Percentiles rank a stretch among this genome's conserved stretches.
phyloP scores from a whole-genome alignment of 2,113 vertebrate genomes.

The Suricata suricatta region DNA sequence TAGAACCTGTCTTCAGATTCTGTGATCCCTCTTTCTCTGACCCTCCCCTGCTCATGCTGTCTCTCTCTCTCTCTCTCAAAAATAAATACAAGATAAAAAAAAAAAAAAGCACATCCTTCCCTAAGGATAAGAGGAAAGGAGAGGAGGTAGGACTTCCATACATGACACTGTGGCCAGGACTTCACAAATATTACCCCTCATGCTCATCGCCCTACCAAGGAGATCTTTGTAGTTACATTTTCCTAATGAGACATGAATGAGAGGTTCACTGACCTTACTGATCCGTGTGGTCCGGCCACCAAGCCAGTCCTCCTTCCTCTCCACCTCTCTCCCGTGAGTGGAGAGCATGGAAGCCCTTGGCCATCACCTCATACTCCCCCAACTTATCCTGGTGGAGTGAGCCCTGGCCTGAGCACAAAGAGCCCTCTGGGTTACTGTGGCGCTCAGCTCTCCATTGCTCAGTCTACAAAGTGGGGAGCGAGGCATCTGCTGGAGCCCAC shows the following conservation, averaged over 20 bases:
- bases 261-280: not conserved
- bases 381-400: not conserved
- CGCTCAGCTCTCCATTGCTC: not conserved
- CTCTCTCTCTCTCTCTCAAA: too few relatives aligned
- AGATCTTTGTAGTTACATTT: not conserved
- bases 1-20: too few relatives aligned
- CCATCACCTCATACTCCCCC: too few relatives aligned
- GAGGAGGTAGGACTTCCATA: too few relatives aligned
- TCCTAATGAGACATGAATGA: not conserved
- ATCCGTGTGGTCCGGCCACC: not conserved
- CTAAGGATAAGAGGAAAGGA: not conserved
- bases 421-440: not conserved
- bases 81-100: too few relatives aligned
- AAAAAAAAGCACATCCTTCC: not conserved
- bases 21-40: too few relatives aligned
- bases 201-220: not conserved
- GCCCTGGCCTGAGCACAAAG: not conserved
- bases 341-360: not conserved
- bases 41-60: too few relatives aligned
- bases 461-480: rapidly evolving
- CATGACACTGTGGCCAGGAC: not conserved
- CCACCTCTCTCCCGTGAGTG: not conserved
- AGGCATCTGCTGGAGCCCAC: not conserved
- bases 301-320: not conserved
- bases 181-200: rapidly evolving